A percentile compares a stretch with the other conserved stretches of the same genome.
phyloP scores from a whole-genome alignment of 2,888 invertebrate species.

The Acrobasis repandana region DNA sequence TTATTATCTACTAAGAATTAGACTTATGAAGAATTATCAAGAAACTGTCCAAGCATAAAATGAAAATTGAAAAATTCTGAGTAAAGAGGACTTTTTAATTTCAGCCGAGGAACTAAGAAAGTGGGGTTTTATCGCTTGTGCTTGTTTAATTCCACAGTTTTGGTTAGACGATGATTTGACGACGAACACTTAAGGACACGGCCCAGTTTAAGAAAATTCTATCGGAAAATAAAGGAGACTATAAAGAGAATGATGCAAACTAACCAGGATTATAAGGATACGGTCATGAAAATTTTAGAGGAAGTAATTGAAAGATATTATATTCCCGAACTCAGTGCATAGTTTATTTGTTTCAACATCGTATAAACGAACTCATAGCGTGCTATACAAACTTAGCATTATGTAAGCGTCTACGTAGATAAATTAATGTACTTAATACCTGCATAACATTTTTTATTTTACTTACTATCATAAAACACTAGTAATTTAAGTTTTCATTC shows the following conservation, averaged over 20 bases:
- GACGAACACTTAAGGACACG: slow-evolving; percentile 65
- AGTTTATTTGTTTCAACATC: background rate
- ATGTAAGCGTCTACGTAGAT: background rate
- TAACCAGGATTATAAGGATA: slow-evolving; percentile 73
- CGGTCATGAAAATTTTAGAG: slow-evolving; percentile 78
- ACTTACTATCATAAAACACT: too few relatives aligned
- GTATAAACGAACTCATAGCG: background rate
- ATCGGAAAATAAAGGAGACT: slow-evolving; percentile 75
- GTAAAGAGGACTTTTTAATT: slow-evolving; percentile 64
- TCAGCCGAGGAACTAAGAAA: slow-evolving; percentile 75
- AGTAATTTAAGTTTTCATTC: too few relatives aligned
- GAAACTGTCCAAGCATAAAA: slow-evolving; percentile 60
- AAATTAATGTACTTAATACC: too few relatives aligned
- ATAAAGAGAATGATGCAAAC: slow-evolving; percentile 79
- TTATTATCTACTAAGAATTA: too few relatives aligned
- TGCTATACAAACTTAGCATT: background rate
- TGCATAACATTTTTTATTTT: too few relatives aligned
- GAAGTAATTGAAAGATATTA: slow-evolving; percentile 80
- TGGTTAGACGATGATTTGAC: slow-evolving; percentile 79
- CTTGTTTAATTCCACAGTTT: slow-evolving; percentile 77
- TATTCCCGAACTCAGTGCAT: slow-evolving; percentile 6
- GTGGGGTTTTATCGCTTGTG: slow-evolving; percentile 81
- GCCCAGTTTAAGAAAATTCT: slow-evolving; percentile 81
- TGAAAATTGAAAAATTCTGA: slow-evolving; percentile 66
- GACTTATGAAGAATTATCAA: slow-evolving; percentile 72